Conservation (phyloP, 2,888 invertebrate genomes). For the Drosophila neonasuta region DNA sequence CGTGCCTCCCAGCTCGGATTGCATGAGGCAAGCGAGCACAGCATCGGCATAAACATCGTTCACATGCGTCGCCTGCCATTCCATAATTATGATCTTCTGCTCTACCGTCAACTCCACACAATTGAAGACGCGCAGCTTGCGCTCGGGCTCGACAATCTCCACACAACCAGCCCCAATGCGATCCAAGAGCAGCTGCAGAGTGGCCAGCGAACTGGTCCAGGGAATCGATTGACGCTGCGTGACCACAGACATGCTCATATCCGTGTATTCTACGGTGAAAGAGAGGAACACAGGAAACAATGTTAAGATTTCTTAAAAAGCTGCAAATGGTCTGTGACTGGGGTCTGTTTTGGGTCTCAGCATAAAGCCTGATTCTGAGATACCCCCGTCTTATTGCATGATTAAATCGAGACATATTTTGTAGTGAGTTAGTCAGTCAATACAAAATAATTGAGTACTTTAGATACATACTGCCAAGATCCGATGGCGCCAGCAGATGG, state of each 20-base stretch:
- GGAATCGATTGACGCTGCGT: constrained; percentile 95
- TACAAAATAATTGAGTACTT: no score
- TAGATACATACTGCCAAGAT: constrained; percentile 88
- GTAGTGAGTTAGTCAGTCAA: no score
- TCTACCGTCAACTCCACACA: constrained; percentile 92
- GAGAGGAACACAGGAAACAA: background rate
- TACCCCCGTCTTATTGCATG: no score
- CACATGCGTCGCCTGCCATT: constrained; percentile 97
- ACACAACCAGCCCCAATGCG: constrained; percentile 88
- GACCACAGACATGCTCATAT: constrained; percentile 95
- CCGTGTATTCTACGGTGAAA: constrained; percentile 89
- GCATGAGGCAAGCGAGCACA: constrained; percentile 92
- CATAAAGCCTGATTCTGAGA: no score
- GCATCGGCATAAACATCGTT: constrained; percentile 99
- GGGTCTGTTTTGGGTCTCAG: no score
- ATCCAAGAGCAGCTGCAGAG: constrained; percentile 89
- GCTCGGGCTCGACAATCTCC: constrained; percentile 87
- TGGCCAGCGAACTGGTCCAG: constrained; percentile 86
- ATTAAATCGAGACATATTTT: no score
- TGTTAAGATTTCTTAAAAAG: no score
- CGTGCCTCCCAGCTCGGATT: constrained; percentile 88
- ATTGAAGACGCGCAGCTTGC: constrained; percentile 90
- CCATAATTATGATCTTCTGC: constrained; percentile 91
- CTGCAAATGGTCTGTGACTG: no score
- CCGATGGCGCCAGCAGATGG: constrained; percentile 94